Conservation (phyloP, 2,888 invertebrate species). For the Lottia scabra region DNA sequence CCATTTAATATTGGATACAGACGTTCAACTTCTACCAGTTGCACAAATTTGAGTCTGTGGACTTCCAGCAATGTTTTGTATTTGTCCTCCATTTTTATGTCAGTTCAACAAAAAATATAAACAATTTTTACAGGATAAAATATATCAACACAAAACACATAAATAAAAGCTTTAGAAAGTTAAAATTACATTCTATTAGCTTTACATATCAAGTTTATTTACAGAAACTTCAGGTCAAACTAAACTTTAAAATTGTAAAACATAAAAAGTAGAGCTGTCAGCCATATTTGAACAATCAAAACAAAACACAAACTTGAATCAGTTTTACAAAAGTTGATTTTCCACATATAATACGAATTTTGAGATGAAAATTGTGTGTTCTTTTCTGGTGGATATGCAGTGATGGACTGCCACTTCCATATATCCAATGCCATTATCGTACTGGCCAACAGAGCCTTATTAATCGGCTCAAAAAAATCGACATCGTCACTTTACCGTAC, state of each 20-base stretch:
- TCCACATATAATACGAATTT: not conserved
- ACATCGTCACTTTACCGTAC: not conserved
- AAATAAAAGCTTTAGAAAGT: no score
- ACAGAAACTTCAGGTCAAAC: no score
- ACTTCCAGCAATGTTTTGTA: conserved; percentile 54
- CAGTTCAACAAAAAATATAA: not conserved
- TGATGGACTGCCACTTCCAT: not conserved
- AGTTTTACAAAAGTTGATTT: not conserved
- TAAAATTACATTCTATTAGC: no score
- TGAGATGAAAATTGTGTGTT: not conserved
- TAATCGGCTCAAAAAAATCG: not conserved
- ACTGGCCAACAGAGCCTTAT: not conserved
- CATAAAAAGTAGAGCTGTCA: not conserved
- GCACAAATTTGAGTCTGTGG: conserved; percentile 49
- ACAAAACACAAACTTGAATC: not conserved
- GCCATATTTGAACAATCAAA: conserved; percentile 5
- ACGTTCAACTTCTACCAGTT: conserved; percentile 47
- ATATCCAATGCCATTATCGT: not conserved
- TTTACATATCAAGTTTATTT: no score
- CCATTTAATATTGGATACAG: conserved; percentile 46
- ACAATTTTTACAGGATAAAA: not conserved
- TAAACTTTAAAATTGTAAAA: not conserved
- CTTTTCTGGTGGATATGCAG: not conserved
- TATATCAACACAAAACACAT: no score
- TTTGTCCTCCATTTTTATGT: conserved; percentile 45